These are phyloP conservation scores for Capreolus pygargus DNA, from an alignment of 2,113 vertebrate species.

Conservation along the genomic window DNA sequence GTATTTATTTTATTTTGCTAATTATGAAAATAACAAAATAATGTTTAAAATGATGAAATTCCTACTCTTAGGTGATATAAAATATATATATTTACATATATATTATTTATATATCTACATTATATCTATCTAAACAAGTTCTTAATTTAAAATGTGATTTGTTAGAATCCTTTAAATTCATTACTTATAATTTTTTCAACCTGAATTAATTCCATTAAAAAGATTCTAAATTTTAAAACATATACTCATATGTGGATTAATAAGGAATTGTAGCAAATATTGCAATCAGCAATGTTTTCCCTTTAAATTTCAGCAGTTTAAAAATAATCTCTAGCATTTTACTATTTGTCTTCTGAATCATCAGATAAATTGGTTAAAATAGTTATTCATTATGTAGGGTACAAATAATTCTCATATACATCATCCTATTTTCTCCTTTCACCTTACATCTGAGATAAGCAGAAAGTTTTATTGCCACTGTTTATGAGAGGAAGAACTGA, in stretches of 20 bases:
- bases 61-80: not conserved
- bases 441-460: not conserved
- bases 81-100: not conserved
- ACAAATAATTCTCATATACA: not conserved
- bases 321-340: not conserved
- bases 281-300: not conserved
- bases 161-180: not conserved
- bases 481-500: not conserved
- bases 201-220: slow-evolving; percentile 2
- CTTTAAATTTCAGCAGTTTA: not conserved
- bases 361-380: not conserved
- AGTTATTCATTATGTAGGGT: not conserved
- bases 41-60: not conserved
- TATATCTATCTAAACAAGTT: not conserved
- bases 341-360: not conserved
- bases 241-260: not conserved
- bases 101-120: not conserved
- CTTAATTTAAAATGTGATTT: not conserved
- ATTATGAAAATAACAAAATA: not conserved
- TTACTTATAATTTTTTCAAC: not conserved
- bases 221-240: not conserved
- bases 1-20: not conserved
- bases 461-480: not conserved
- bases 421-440: not conserved
- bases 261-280: not conserved